These are phyloP conservation scores for Pao palembangensis DNA, from an alignment of 2,113 vertebrate species.

Conservation along the genomic window DNA sequence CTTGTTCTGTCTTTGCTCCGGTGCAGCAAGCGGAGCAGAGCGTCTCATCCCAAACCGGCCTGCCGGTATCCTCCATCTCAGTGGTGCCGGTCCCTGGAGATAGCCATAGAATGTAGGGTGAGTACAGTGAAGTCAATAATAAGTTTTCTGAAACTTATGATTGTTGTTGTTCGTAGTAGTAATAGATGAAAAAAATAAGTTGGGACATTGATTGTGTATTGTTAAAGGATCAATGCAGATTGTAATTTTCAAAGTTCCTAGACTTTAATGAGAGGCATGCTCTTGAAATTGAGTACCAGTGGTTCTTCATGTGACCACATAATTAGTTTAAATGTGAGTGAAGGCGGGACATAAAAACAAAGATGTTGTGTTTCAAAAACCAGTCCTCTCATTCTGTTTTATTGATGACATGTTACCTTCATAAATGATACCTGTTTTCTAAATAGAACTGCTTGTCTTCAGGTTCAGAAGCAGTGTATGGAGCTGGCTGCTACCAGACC, in stretches of 20 bases:
- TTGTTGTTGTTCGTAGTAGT: neutral
- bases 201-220: neutral
- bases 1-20: slow-evolving; percentile 33
- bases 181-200: neutral
- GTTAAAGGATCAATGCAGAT: neutral
- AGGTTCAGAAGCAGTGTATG: slow-evolving; percentile 77
- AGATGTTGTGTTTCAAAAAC: neutral
- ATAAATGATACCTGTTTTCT: neutral
- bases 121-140: slow-evolving; percentile 18
- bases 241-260: slow-evolving; percentile 21
- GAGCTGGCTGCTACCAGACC: slow-evolving; percentile 47
- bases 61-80: slow-evolving; percentile 74
- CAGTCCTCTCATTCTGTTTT: neutral
- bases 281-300: slow-evolving; percentile 53
- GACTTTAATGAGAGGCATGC: slow-evolving; percentile 62
- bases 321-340: slow-evolving; percentile 12
- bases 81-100: slow-evolving; percentile 77
- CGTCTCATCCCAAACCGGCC: slow-evolving; percentile 42
- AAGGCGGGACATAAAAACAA: neutral
- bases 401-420: neutral
- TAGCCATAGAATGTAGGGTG: slow-evolving; percentile 76
- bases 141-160: no score
- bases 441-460: no score
- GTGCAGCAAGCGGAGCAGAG: neutral
- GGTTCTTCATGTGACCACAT: slow-evolving; percentile 59